These are phyloP conservation scores for Crossaster papposus DNA, from an alignment of 53 echinoderm and acorn worm genomes.

Conservation along the genomic window DNA sequence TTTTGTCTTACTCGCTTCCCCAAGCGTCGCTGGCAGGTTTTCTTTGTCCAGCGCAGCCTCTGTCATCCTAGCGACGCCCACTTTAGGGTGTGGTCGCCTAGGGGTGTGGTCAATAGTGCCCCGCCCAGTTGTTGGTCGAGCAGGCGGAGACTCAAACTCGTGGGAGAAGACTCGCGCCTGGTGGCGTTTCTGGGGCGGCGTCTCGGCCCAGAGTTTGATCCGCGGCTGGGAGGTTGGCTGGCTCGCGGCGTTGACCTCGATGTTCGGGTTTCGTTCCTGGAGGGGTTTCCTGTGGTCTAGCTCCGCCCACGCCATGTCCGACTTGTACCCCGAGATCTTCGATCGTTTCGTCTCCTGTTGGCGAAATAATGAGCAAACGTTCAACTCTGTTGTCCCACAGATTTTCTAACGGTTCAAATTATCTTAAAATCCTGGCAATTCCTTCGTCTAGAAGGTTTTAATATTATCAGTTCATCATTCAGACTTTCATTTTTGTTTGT, in stretches of 20 bases:
- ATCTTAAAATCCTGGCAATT: too few relatives aligned
- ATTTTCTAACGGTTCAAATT: neutral
- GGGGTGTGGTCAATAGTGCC: slow-evolving; percentile 11
- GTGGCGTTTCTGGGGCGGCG: slow-evolving; percentile 33
- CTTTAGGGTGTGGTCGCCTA: slow-evolving; percentile 48
- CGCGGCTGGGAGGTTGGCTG: neutral
- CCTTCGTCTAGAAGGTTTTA: too few relatives aligned
- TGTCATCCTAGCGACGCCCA: neutral
- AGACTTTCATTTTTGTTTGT: too few relatives aligned
- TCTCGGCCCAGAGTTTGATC: slow-evolving; percentile 42
- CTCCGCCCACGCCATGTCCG: slow-evolving; percentile 69
- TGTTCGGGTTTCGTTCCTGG: slow-evolving; percentile 12
- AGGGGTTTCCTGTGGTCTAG: slow-evolving; percentile 18
- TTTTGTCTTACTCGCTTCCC: neutral
- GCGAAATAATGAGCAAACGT: neutral
- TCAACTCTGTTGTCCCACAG: neutral
- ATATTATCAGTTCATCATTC: too few relatives aligned
- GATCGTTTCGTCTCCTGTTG: slow-evolving; percentile 34
- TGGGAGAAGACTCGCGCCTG: slow-evolving; percentile 8
- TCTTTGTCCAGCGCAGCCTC: slow-evolving; percentile 47
- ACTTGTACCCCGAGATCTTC: slow-evolving; percentile 24
- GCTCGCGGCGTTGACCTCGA: neutral
- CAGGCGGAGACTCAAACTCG: slow-evolving; percentile 2
- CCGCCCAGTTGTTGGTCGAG: too few relatives aligned
- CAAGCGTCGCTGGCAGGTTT: neutral